These are phyloP conservation scores for Fregetta grallaria DNA, from an alignment of 2,113 vertebrate species.

Conservation along the genomic window DNA sequence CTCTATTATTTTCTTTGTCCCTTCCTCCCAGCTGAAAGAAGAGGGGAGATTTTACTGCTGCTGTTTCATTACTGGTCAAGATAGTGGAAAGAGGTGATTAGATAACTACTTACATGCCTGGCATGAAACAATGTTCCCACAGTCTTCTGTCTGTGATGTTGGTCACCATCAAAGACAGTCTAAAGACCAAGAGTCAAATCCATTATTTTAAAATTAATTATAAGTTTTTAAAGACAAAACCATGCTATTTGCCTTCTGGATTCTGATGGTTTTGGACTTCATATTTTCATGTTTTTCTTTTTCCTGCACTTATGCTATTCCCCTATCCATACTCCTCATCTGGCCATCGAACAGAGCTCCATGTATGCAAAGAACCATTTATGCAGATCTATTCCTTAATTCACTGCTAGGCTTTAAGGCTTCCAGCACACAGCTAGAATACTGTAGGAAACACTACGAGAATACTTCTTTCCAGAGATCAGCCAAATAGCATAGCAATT, in stretches of 20 bases:
- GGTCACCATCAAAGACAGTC: neutral
- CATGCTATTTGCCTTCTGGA: neutral
- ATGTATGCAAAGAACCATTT: neutral
- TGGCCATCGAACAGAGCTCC: neutral
- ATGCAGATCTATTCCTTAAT: neutral
- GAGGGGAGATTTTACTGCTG: neutral
- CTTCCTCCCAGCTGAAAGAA: neutral
- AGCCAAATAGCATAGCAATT: neutral
- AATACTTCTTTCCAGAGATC: neutral
- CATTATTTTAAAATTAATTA: neutral
- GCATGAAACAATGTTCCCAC: neutral
- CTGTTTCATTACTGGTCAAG: neutral
- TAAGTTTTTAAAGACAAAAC: neutral
- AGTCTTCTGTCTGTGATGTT: neutral
- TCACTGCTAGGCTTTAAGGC: neutral
- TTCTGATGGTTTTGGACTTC: neutral
- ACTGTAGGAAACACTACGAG: neutral
- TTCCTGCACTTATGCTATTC: neutral
- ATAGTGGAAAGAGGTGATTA: neutral
- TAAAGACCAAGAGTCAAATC: neutral
- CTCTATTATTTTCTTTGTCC: neutral
- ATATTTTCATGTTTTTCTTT: neutral
- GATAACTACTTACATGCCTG: neutral
- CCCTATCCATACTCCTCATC: neutral
- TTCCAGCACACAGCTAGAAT: neutral